A percentile compares a stretch with the other conserved stretches of the same genome.
Conservation (phyloP, 1,140 invertebrate genomes). For the Zaprionus vittiger region DNA sequence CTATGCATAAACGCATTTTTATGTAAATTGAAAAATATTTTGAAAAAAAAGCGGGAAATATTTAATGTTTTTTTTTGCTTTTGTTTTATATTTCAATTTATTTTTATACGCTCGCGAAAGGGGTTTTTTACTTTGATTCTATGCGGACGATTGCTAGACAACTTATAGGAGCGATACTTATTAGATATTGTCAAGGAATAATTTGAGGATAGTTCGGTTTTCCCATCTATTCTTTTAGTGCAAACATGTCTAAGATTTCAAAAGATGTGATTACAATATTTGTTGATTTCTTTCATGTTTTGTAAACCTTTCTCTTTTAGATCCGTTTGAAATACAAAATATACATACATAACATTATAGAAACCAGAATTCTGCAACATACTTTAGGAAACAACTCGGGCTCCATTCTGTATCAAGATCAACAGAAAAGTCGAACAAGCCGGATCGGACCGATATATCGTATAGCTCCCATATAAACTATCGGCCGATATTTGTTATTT, state of each 20-base stretch:
- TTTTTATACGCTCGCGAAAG: neutral
- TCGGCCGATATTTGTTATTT: no score
- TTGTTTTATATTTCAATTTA: neutral
- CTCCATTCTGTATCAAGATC: no score
- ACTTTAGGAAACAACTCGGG: no score
- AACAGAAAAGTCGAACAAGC: no score
- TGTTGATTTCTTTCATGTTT: neutral
- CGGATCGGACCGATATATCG: no score
- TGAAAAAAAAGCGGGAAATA: slow-evolving; percentile 20
- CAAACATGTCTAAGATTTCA: no score
- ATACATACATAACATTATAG: no score
- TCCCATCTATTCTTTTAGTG: no score
- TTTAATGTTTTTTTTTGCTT: slow-evolving; percentile 16
- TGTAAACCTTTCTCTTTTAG: neutral
- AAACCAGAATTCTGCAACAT: no score
- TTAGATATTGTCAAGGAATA: neutral
- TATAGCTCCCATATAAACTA: no score
- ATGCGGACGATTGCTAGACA: neutral
- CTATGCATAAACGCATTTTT: slow-evolving; percentile 81
- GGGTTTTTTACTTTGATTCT: neutral
- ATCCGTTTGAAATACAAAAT: no score
- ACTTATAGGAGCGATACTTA: neutral
- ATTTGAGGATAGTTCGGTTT: neutral
- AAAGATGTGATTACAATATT: no score
- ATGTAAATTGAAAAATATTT: slow-evolving; percentile 81